Conservation (phyloP, 2,113 vertebrate species). For the Atherinomorus stipes region DNA sequence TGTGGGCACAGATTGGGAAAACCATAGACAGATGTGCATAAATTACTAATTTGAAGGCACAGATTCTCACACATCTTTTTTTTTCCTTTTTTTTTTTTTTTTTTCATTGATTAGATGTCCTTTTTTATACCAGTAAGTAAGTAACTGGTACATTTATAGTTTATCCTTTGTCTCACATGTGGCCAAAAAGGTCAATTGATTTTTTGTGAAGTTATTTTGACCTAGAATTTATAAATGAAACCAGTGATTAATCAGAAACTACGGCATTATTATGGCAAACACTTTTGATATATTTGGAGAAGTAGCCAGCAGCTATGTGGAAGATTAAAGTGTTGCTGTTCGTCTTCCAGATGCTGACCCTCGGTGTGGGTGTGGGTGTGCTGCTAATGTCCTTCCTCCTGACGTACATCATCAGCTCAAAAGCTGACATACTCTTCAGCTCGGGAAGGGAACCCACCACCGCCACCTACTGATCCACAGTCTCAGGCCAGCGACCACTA, state of each 20-base stretch:
- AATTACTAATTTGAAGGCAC: not conserved
- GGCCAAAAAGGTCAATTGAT: too few species aligned
- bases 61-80: too few species aligned
- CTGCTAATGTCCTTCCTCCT: constrained; percentile 86
- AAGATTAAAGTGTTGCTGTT: not conserved
- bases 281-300: too few species aligned
- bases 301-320: not conserved
- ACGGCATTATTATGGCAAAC: too few species aligned
- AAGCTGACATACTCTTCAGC: constrained; percentile 91
- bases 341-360: constrained; percentile 86
- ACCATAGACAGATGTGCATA: not conserved
- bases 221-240: too few species aligned
- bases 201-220: too few species aligned
- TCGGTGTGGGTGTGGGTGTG: constrained; percentile 86
- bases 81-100: too few species aligned
- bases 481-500: constrained; percentile 58
- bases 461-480: constrained; percentile 87
- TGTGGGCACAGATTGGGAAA: not conserved
- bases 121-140: too few species aligned
- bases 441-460: constrained; percentile 81
- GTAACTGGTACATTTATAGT: too few species aligned
- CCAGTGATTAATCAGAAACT: too few species aligned
- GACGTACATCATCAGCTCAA: constrained; percentile 91
- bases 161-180: too few species aligned
- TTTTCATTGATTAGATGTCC: too few species aligned